phyloP scores from a whole-genome alignment of 2,113 vertebrate species.

The Actenoides hombroni region DNA sequence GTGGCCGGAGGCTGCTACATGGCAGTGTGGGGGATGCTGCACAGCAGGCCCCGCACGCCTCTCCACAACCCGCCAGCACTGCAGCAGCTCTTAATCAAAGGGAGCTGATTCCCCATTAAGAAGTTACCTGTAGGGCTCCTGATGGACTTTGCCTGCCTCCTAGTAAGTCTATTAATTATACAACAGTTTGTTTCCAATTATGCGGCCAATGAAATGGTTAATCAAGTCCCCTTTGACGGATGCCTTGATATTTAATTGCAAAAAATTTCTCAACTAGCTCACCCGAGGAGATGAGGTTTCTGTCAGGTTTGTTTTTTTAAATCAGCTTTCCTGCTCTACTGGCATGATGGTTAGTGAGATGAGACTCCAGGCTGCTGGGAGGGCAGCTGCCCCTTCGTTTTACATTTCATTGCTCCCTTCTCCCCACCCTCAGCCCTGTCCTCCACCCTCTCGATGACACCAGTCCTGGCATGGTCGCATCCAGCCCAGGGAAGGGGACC shows the following conservation, averaged over 20 bases:
- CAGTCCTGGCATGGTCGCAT: background rate
- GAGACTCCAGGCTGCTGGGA: background rate
- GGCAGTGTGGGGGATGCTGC: background rate
- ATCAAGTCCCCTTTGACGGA: slow-evolving; percentile 69
- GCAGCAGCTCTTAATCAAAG: slow-evolving; percentile 64
- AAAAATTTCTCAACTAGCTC: slow-evolving; percentile 64
- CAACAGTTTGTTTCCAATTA: slow-evolving; percentile 74
- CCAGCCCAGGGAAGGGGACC: background rate
- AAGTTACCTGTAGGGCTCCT: slow-evolving; percentile 72
- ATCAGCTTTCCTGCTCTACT: slow-evolving; percentile 40
- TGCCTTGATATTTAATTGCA: slow-evolving; percentile 72
- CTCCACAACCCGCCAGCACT: background rate
- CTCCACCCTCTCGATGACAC: background rate
- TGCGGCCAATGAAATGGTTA: slow-evolving; percentile 73
- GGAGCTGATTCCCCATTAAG: slow-evolving; percentile 64
- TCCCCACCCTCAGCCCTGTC: background rate
- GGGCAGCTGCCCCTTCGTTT: background rate
- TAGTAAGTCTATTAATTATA: slow-evolving; percentile 72
- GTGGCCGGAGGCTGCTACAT: background rate
- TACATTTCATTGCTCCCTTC: background rate
- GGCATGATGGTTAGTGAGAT: background rate
- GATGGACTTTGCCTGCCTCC: slow-evolving; percentile 67
- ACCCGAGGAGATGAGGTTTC: slow-evolving; percentile 66
- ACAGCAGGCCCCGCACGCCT: background rate
- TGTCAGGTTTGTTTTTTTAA: slow-evolving; percentile 62